These are phyloP conservation scores for Ichneumoninae sp. DNA, from an alignment of 2,888 invertebrate genomes.

Conservation along the genomic window DNA sequence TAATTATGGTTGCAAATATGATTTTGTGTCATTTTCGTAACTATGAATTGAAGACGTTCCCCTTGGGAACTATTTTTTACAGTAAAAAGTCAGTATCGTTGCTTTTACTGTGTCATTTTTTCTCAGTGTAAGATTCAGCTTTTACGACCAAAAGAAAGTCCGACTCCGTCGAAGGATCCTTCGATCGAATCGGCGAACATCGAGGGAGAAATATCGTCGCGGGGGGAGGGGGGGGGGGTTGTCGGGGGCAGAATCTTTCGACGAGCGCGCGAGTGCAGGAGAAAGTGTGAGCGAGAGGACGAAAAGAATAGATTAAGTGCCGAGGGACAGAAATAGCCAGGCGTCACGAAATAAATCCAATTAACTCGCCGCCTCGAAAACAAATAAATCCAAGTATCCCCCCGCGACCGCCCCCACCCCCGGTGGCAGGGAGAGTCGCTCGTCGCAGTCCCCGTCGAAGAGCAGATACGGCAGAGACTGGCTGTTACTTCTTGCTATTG, in stretches of 20 bases:
- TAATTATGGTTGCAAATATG: no score
- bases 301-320: slow-evolving; percentile 59
- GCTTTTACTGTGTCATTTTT: no score
- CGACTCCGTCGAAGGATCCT: slow-evolving; percentile 4
- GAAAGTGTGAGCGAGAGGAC: slow-evolving; percentile 18
- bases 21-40: no score
- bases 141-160: background rate
- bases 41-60: no score
- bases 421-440: background rate
- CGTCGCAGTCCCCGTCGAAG: slow-evolving; percentile 9
- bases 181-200: slow-evolving; percentile 24
- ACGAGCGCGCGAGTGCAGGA: slow-evolving; percentile 2
- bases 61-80: no score
- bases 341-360: slow-evolving; percentile 77
- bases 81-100: no score
- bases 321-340: slow-evolving; percentile 72
- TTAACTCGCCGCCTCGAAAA: slow-evolving; percentile 76
- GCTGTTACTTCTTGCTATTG: slow-evolving; percentile 20
- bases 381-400: slow-evolving; percentile 77
- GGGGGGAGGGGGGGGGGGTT: background rate
- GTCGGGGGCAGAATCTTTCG: background rate
- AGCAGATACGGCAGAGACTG: slow-evolving; percentile 14
- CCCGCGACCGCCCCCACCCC: background rate
- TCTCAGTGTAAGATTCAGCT: background rate
- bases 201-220: slow-evolving; percentile 35